phyloP scores from a whole-genome alignment of 35 echinoderm and acorn worm species.

The Apostichopus parvimensis region DNA sequence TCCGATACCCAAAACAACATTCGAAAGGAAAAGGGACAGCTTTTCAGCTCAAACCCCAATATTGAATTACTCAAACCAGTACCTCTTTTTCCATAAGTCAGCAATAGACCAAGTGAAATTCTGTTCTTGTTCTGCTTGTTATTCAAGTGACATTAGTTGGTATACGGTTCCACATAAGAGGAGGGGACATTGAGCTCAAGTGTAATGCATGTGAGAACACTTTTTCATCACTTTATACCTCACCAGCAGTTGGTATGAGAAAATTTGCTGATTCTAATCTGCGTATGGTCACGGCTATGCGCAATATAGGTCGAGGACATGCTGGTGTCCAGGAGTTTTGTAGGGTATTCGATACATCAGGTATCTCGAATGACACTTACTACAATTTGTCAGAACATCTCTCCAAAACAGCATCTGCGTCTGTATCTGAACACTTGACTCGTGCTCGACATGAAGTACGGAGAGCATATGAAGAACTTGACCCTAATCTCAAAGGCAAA shows the following conservation, averaged over 20 bases:
- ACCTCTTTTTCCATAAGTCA: background rate
- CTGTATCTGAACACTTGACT: background rate
- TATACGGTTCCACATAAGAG: background rate
- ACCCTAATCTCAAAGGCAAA: background rate
- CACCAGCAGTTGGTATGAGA: conserved; percentile 2
- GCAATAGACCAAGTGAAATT: background rate
- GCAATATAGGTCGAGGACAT: conserved; percentile 2
- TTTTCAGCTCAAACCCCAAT: too few relatives aligned
- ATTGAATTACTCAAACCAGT: background rate
- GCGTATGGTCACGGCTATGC: conserved; percentile 22
- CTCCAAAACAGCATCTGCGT: too few relatives aligned
- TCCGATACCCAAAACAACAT: too few relatives aligned
- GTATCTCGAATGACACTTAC: background rate
- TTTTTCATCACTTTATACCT: conserved; percentile 4
- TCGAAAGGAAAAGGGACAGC: too few relatives aligned
- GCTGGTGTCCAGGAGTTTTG: background rate
- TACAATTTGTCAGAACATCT: background rate
- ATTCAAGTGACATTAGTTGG: conserved; percentile 5
- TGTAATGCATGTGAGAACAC: conserved; percentile 11
- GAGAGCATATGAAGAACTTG: background rate
- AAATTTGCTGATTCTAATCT: conserved; percentile 10
- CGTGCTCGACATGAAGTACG: background rate
- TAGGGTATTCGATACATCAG: background rate
- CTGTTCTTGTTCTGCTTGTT: background rate
- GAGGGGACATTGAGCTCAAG: background rate